These are phyloP conservation scores for Lepidurus arcticus DNA, from an alignment of 1,140 invertebrate genomes.

Conservation along the genomic window DNA sequence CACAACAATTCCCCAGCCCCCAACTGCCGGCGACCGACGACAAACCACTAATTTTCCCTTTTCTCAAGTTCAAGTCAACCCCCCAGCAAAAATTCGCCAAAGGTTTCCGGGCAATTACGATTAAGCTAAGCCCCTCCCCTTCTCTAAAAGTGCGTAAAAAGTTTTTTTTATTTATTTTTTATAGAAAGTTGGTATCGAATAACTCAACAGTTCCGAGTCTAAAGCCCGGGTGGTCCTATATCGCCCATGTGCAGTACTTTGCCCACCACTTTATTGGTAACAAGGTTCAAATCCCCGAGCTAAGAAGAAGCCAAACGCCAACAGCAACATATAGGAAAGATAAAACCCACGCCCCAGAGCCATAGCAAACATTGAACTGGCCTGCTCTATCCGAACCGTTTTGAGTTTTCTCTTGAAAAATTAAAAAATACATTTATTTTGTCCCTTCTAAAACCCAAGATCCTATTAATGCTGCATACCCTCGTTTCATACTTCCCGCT, in stretches of 20 bases:
- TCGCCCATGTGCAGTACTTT: slow-evolving; percentile 17
- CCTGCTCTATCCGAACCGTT: neutral
- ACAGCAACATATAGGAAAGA: neutral
- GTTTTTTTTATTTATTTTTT: neutral
- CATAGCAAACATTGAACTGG: neutral
- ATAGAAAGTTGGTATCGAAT: neutral
- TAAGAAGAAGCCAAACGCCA: neutral
- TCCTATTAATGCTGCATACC: no score
- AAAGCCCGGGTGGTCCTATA: neutral
- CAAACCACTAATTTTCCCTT: neutral
- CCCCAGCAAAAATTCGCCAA: neutral
- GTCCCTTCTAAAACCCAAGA: no score
- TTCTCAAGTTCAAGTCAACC: neutral
- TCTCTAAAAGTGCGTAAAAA: neutral
- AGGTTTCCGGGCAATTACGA: neutral
- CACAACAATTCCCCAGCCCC: slow-evolving; percentile 6
- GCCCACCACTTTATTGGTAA: slow-evolving; percentile 21
- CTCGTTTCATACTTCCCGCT: neutral
- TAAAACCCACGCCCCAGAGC: neutral
- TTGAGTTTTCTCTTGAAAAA: neutral
- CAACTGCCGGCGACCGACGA: neutral
- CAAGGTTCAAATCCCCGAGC: slow-evolving; percentile 18
- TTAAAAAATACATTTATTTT: no score
- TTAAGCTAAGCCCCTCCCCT: neutral
- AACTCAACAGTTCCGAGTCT: neutral